phyloP scores from a whole-genome alignment of 1,140 invertebrate species.

The Ips typographus region DNA sequence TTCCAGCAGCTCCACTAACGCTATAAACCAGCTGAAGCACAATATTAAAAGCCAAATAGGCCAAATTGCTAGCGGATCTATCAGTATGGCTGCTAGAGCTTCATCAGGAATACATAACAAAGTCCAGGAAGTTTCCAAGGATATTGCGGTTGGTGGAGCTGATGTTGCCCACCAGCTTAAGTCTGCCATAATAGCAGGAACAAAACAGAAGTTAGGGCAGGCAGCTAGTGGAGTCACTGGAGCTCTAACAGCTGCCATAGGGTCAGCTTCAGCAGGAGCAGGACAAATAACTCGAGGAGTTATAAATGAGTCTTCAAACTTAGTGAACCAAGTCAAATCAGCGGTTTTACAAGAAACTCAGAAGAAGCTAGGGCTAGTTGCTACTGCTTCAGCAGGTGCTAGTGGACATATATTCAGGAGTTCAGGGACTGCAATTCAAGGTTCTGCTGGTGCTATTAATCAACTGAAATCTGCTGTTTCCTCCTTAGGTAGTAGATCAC shows the following conservation, averaged over 20 bases:
- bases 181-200: constrained; percentile 17
- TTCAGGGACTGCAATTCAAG: constrained; percentile 7
- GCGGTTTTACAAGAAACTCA: constrained; percentile 4
- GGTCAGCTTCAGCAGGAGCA: constrained; percentile 23
- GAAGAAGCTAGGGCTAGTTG: constrained; percentile 10
- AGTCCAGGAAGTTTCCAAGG: constrained; percentile 16
- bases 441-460: constrained; percentile 1
- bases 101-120: constrained; percentile 14
- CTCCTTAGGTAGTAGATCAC: background rate
- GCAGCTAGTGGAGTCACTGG: constrained; percentile 21
- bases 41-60: constrained; percentile 8
- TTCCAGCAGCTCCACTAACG: background rate
- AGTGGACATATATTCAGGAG: constrained; percentile 8
- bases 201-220: constrained; percentile 22
- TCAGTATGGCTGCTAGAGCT: constrained; percentile 10
- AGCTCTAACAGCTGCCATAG: constrained; percentile 17
- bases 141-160: constrained; percentile 13
- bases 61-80: constrained; percentile 13
- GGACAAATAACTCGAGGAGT: constrained; percentile 21
- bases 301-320: constrained; percentile 12
- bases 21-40: constrained; percentile 3
- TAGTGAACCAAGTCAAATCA: constrained; percentile 15
- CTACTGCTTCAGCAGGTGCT: constrained; percentile 9
- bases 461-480: constrained; percentile 9
- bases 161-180: constrained; percentile 17